Evolutionary conservation across 1,140 invertebrate species (phyloP), one percentile per base, ranked within the genome.

Genomic region (Polyergus mexicanus): DNA sequence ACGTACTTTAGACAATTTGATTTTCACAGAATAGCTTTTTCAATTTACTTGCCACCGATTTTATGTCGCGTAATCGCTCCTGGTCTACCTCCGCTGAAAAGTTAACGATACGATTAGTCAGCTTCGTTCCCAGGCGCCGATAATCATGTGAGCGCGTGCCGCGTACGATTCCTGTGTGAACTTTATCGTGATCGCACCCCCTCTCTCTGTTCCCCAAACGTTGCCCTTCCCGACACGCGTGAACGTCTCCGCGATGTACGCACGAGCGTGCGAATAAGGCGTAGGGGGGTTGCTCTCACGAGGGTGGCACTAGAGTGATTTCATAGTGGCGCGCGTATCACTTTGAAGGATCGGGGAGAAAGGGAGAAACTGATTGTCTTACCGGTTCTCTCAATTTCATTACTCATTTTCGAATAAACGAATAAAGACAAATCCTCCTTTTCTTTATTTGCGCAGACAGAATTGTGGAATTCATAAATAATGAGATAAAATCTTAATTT

Each of bases 101-200:
- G 90, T 93, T 92, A 92, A 93, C 89, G 91, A 92, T 90, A 93
- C 92, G 93, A 94, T 94, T 94, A 94, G 92, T 94, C 92, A 93
- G 89, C 83, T 88, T 89, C 87, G 92, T 94, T 94, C 94, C 93
- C 93, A 94, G 92, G 92, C 89, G 75, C 85, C 89, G 86, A 92
- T 92, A 91, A 93, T 95, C 94, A 91, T 93, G 94, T 91, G 93
- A 93, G 92, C 94, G 93, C 92, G 92, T 93, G 93, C 88, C 91
- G 86, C 90, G 80, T 92, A 89, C 91, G 87, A 94, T 93, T 93
- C 91, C 93, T 93, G 91, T 94, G 93, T 94, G 94, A 94, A 93
- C 92, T 94, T 93, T 91, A 94, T 95, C 93, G 91, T 88, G 85
- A 85, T 88, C 87, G 89, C 91, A 89, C 88, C 80, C 84, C 32